phyloP scores from a whole-genome alignment of 2,113 vertebrate genomes.

The Gallinago undulata region DNA sequence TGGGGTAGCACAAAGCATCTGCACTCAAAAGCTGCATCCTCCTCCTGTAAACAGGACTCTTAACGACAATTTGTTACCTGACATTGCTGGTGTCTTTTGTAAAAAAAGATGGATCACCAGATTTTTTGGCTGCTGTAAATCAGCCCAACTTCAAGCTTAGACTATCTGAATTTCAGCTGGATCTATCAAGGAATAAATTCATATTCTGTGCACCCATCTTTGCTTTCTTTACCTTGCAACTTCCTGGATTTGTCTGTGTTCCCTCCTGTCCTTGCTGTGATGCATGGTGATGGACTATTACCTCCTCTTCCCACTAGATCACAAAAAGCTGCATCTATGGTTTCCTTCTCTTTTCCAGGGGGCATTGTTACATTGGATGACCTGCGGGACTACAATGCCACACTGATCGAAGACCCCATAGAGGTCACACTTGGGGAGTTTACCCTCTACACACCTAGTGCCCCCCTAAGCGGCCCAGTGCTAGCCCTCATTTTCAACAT shows the following conservation, averaged over 20 bases:
- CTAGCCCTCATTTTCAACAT: constrained; percentile 92
- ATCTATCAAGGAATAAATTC: neutral
- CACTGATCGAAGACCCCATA: constrained; percentile 81
- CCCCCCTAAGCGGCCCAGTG: constrained; percentile 90
- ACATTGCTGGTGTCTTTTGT: neutral
- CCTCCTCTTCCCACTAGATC: neutral
- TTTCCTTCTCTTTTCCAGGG: constrained; percentile 73
- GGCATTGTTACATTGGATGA: constrained; percentile 89
- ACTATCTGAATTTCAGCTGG: neutral
- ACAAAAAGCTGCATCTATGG: neutral
- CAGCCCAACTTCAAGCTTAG: neutral
- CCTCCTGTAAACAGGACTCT: neutral
- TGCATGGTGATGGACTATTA: neutral
- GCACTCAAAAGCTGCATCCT: neutral
- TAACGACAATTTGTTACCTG: neutral
- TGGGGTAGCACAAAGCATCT: neutral
- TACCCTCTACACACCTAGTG: constrained; percentile 79
- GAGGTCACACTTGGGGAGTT: constrained; percentile 77
- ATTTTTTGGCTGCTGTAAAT: neutral
- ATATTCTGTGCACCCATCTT: neutral
- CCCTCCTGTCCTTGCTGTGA: neutral
- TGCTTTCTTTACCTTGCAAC: neutral
- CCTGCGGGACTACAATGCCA: constrained; percentile 78
- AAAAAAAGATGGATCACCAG: neutral
- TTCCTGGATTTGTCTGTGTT: neutral